Conservation (phyloP, 2,113 vertebrate species). For the Psammodynastes pulverulentus region DNA sequence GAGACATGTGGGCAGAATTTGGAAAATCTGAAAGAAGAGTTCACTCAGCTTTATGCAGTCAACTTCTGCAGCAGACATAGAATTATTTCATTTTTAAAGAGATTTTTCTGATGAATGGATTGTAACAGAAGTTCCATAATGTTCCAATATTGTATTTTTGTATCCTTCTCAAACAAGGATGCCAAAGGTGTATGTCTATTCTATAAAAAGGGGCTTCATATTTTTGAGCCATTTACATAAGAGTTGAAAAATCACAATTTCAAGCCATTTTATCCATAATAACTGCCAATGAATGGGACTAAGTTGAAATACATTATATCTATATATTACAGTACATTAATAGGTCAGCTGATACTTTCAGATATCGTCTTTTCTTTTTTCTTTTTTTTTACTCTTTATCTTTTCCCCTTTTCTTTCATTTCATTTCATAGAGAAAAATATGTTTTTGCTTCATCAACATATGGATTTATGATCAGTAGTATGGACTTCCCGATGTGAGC, state of each 20-base stretch:
- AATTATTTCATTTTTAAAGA: neutral
- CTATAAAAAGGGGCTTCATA: neutral
- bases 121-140: no score
- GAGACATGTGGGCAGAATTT: neutral
- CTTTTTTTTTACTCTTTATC: slow-evolving; percentile 2
- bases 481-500: neutral
- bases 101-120: neutral
- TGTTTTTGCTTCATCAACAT: slow-evolving; percentile 8
- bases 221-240: neutral
- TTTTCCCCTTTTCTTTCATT: neutral
- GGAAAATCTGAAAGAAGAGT: neutral
- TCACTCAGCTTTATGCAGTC: neutral
- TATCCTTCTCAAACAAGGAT: neutral
- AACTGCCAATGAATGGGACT: neutral
- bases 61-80: neutral
- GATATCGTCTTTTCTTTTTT: neutral
- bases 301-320: neutral
- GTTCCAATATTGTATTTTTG: neutral
- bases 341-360: neutral
- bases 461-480: neutral
- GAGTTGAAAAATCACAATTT: neutral
- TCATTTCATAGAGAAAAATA: no score
- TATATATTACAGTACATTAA: neutral
- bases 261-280: neutral
- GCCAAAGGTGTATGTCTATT: neutral